These are phyloP conservation scores for Sclerurus mexicanus DNA, from an alignment of 2,113 vertebrate genomes.

Conservation along the genomic window DNA sequence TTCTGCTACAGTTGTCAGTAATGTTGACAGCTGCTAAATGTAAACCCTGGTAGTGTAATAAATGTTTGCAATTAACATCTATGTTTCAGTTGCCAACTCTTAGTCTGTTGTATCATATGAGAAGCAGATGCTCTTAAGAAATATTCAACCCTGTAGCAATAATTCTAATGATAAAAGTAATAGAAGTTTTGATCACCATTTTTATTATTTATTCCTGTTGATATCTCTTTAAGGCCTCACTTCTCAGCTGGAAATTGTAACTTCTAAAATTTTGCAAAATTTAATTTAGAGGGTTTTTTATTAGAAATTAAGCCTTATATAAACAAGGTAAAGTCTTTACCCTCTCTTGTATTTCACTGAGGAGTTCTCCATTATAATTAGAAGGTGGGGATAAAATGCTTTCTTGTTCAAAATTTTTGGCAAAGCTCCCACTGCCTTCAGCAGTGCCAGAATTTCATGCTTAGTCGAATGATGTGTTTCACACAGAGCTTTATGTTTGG, in stretches of 20 bases:
- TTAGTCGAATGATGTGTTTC: background rate
- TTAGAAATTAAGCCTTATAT: background rate
- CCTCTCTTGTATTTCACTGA: background rate
- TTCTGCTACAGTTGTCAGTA: constrained; percentile 58
- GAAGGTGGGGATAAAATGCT: background rate
- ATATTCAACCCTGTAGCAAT: background rate
- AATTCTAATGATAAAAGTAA: background rate
- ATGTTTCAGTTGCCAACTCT: constrained; percentile 35
- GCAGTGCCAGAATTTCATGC: background rate
- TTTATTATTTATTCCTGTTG: background rate
- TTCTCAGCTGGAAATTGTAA: background rate
- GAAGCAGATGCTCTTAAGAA: constrained; percentile 53
- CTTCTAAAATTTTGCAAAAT: background rate
- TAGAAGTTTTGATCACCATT: background rate
- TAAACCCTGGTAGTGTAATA: constrained; percentile 41
- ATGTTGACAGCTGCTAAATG: constrained; percentile 69
- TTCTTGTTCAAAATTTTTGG: background rate
- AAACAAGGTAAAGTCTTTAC: background rate
- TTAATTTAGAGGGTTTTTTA: background rate
- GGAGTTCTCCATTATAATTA: background rate
- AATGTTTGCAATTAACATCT: constrained; percentile 63
- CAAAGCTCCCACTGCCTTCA: background rate
- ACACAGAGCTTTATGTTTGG: background rate
- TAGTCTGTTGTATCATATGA: constrained; percentile 36
- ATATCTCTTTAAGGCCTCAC: background rate